Conservation (phyloP, 2,797 vertebrate species). For the Arctocebus calabarensis region DNA sequence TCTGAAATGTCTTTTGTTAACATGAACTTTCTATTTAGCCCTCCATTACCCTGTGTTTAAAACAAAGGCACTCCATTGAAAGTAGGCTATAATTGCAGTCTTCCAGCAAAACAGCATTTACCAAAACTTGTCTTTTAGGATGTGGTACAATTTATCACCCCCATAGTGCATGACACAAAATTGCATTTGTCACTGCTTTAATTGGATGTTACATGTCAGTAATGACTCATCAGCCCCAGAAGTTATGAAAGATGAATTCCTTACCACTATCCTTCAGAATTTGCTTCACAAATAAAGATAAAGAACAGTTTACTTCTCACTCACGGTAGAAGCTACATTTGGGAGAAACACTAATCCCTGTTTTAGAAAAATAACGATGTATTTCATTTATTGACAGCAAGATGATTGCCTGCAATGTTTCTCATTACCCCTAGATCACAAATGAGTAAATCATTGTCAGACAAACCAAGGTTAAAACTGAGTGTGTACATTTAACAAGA, state of each 20-base stretch:
- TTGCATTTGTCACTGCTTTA: constrained; percentile 76
- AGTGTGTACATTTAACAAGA: constrained; percentile 81
- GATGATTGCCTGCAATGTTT: constrained; percentile 82
- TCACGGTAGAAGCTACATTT: constrained; percentile 60
- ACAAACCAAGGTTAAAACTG: constrained; percentile 84
- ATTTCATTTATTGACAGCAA: constrained; percentile 84
- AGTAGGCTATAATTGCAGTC: constrained; percentile 73
- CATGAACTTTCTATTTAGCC: constrained; percentile 72
- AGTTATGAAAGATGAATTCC: constrained; percentile 73
- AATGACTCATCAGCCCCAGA: constrained; percentile 69
- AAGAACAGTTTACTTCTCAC: constrained; percentile 74
- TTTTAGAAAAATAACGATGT: constrained; percentile 82
- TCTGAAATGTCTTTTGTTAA: constrained; percentile 55
- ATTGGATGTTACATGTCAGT: constrained; percentile 71
- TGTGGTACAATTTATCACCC: constrained; percentile 70
- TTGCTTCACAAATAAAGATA: constrained; percentile 58
- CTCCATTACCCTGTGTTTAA: constrained; percentile 67
- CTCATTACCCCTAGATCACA: constrained; percentile 78
- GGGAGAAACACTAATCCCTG: constrained; percentile 75
- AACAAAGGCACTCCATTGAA: constrained; percentile 69
- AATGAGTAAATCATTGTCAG: constrained; percentile 83
- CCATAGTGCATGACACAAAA: constrained; percentile 27
- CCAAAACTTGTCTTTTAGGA: constrained; percentile 77
- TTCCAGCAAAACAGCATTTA: constrained; percentile 71
- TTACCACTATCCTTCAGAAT: constrained; percentile 54